phyloP scores from a whole-genome alignment of 2,888 invertebrate species.

The Ichneumon xanthorius region DNA sequence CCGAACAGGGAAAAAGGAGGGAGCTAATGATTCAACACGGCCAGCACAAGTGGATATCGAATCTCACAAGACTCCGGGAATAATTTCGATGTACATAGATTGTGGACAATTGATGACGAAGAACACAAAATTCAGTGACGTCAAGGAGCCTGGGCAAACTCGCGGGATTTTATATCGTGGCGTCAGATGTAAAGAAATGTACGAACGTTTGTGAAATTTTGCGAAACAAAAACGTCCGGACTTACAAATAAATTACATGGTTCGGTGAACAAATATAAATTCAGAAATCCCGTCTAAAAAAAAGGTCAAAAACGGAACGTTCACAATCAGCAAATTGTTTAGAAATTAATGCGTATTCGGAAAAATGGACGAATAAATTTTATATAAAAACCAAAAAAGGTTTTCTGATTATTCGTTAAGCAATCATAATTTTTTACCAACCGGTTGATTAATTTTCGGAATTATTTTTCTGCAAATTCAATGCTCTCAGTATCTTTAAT shows the following conservation, averaged over 20 bases:
- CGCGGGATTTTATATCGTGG: background rate
- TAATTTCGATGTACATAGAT: constrained; percentile 9
- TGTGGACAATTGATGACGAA: background rate
- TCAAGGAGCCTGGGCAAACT: background rate
- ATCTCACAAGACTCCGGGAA: background rate
- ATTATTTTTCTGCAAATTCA: no score
- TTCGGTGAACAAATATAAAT: background rate
- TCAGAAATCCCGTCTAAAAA: background rate
- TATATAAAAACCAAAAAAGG: no score
- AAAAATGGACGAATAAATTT: no score
- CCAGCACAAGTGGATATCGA: constrained; percentile 12
- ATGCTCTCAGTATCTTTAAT: no score
- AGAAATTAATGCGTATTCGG: no score
- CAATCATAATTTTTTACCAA: no score
- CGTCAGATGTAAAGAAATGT: background rate
- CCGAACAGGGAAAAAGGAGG: background rate
- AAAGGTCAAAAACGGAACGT: no score
- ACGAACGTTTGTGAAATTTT: background rate
- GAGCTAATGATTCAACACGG: background rate
- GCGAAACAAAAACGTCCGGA: background rate
- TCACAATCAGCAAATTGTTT: no score
- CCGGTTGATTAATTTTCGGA: no score
- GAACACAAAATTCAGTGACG: constrained; percentile 20
- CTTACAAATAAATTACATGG: background rate
- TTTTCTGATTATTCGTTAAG: no score